A percentile compares a stretch with the other conserved stretches of the same genome.
Evolutionary conservation across 1,140 invertebrate species (phyloP).

Genomic region (Dinoponera quadriceps): DNA sequence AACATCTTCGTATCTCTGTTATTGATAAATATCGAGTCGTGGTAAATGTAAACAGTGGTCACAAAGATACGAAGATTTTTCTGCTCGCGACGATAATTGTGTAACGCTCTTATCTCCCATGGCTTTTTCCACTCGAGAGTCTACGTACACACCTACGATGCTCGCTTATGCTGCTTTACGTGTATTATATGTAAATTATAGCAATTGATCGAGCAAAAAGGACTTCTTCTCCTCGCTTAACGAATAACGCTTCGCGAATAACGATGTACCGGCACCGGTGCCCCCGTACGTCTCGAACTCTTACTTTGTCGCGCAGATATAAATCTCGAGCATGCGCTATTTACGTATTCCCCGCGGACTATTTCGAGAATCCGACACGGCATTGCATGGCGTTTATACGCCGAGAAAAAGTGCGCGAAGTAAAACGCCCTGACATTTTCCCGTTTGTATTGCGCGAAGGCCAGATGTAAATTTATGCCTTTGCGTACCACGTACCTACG

Average conservation of each 20-base stretch:
- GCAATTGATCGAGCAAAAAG: too few relatives aligned
- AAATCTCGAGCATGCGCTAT: conserved; percentile 30
- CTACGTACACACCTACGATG: too few relatives aligned
- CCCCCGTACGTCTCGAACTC: conserved; percentile 9
- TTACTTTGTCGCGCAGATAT: conserved; percentile 38
- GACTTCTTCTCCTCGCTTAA: too few relatives aligned
- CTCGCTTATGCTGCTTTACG: too few relatives aligned
- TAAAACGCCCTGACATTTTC: conserved; percentile 40
- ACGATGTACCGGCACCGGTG: neutral
- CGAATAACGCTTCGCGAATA: neutral
- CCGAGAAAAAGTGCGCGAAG: conserved; percentile 13
- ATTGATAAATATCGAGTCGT: neutral
- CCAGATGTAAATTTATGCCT: conserved; percentile 32
- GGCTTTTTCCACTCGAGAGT: neutral
- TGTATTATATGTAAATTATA: too few relatives aligned
- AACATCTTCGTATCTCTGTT: conserved; percentile 30
- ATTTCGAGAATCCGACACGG: conserved; percentile 35
- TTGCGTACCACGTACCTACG: neutral
- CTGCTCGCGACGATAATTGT: neutral
- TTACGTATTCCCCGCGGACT: conserved; percentile 26
- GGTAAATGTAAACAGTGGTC: neutral
- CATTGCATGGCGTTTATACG: conserved; percentile 18
- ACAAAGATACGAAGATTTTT: conserved; percentile 24
- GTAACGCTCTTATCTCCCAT: neutral
- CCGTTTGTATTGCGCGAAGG: conserved; percentile 15